These are phyloP conservation scores for Phyllotis vaccarum DNA, from an alignment of 2,797 vertebrate species.

Conservation along the genomic window DNA sequence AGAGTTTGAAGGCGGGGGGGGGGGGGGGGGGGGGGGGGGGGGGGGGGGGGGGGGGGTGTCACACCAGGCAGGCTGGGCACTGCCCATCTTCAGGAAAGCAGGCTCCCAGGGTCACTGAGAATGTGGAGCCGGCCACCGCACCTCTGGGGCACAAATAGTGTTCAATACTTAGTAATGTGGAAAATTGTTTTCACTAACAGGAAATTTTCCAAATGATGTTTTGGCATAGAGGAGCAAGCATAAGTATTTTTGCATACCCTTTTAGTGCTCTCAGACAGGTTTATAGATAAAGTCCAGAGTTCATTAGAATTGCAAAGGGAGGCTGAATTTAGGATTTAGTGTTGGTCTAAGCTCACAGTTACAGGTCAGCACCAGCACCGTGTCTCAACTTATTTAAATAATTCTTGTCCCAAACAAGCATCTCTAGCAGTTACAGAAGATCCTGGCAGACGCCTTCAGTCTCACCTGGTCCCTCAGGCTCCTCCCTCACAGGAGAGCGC, in stretches of 20 bases:
- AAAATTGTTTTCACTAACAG: conserved; percentile 11
- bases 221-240: neutral
- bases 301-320: conserved; percentile 74
- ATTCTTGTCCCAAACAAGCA: neutral
- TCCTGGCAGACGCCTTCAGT: neutral
- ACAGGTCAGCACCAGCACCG: neutral
- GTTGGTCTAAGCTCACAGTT: neutral
- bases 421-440: neutral
- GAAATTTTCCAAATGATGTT: neutral
- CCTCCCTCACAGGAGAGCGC: neutral
- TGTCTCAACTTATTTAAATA: neutral
- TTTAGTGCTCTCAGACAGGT: neutral
- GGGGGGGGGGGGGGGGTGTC: conserved; percentile 63
- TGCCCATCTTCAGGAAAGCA: neutral
- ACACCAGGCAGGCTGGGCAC: neutral
- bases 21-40: conserved; percentile 65
- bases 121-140: accelerated
- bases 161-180: neutral
- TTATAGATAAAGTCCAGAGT: neutral
- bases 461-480: accelerated
- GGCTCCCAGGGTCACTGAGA: neutral
- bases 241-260: conserved; percentile 27
- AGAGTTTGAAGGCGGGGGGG: neutral
- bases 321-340: neutral
- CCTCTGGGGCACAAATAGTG: neutral